Percentiles rank a stretch among this genome's conserved stretches.
phyloP scores from a whole-genome alignment of 2,888 invertebrate genomes.

The Dryococelus australis region DNA sequence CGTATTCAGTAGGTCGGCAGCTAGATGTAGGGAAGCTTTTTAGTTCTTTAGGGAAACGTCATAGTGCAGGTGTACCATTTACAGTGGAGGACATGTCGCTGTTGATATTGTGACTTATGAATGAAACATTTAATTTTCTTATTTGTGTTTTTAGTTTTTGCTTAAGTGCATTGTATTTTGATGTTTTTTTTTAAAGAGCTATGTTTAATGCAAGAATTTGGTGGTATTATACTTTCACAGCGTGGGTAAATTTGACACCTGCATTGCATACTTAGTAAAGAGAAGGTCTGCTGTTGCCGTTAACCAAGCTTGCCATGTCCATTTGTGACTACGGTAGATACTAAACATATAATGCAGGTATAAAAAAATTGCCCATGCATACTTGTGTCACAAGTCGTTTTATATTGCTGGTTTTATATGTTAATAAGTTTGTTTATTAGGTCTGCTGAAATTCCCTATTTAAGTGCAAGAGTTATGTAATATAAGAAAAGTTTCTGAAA shows the following conservation, averaged over 20 bases:
- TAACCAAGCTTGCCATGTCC: not conserved
- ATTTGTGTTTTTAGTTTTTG: constrained; percentile 1
- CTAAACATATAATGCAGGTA: constrained; percentile 16
- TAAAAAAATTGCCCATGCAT: not conserved
- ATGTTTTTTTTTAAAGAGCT: not conserved
- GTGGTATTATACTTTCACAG: not conserved
- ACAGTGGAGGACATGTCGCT: not conserved
- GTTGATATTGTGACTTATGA: constrained; percentile 6
- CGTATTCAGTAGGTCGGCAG: constrained; percentile 33
- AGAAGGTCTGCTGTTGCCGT: not conserved
- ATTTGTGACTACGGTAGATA: not conserved
- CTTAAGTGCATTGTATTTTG: constrained; percentile 9
- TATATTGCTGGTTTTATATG: constrained; percentile 8
- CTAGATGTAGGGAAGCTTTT: constrained; percentile 32
- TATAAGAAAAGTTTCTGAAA: constrained; percentile 5
- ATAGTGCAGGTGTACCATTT: constrained; percentile 9
- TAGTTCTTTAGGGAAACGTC: constrained; percentile 17
- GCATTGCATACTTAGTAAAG: constrained; percentile 16
- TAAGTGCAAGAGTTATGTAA: not conserved
- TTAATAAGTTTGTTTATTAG: not conserved
- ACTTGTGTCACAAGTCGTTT: constrained; percentile 11
- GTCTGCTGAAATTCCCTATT: not conserved
- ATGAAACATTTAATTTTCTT: constrained; percentile 1
- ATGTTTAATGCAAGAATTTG: not conserved
- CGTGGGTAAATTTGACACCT: not conserved